Conservation (phyloP, 2,113 vertebrate genomes). For the Chionodraco myersi region DNA sequence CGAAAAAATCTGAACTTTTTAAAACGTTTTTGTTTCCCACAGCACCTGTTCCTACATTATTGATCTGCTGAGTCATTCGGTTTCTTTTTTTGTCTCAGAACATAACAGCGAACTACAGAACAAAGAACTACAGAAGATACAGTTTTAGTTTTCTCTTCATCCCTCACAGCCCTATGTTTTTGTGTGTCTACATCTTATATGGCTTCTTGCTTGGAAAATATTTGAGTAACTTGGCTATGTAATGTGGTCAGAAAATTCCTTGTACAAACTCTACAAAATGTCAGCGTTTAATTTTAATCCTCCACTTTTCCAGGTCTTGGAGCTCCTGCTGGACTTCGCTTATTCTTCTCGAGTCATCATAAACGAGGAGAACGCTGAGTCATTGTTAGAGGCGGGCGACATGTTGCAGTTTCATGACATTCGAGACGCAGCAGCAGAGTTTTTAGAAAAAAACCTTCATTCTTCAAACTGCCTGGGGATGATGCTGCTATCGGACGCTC, state of each 20-base stretch:
- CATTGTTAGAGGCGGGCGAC: conserved; percentile 92
- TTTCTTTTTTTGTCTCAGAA: too few species aligned
- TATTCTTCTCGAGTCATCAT: conserved; percentile 94
- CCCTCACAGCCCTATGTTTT: neutral
- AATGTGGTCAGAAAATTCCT: neutral
- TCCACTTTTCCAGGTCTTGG: conserved; percentile 82
- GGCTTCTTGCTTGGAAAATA: neutral
- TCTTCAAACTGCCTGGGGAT: conserved; percentile 95
- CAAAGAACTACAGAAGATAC: too few species aligned
- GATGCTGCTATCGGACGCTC: conserved; percentile 94
- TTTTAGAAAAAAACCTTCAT: conserved; percentile 93
- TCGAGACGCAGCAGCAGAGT: conserved; percentile 91
- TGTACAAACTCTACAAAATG: neutral
- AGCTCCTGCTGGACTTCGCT: conserved; percentile 94
- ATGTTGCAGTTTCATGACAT: conserved; percentile 97
- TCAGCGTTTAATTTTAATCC: neutral
- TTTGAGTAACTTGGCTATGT: neutral
- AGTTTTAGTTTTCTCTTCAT: too few species aligned
- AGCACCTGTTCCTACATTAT: too few species aligned
- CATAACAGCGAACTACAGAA: too few species aligned
- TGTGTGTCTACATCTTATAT: neutral
- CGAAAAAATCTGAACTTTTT: too few species aligned
- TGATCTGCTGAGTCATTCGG: too few species aligned
- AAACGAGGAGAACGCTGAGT: conserved; percentile 95
- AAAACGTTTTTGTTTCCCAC: too few species aligned